A percentile compares a stretch with the other conserved stretches of the same genome.
phyloP scores from a whole-genome alignment of 1,140 invertebrate genomes.

The Neodiprion virginianus region DNA sequence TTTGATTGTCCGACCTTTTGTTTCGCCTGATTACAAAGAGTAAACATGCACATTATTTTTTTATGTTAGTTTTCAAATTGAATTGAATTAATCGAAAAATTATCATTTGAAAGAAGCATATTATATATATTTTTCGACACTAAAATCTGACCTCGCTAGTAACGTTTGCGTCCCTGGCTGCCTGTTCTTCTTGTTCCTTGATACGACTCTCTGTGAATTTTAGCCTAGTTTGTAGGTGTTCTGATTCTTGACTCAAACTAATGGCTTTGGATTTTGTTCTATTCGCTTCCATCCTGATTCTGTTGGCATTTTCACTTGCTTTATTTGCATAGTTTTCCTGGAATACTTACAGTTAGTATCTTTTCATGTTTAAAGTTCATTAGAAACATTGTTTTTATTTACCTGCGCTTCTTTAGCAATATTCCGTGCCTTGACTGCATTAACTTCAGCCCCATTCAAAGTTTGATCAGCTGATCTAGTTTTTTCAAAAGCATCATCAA shows the following conservation, averaged over 20 bases:
- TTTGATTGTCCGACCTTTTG: conserved; percentile 87
- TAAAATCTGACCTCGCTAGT: conserved; percentile 73
- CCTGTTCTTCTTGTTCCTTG: conserved; percentile 74
- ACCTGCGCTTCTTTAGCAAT: conserved; percentile 84
- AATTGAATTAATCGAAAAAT: conserved; percentile 9
- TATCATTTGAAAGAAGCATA: background rate
- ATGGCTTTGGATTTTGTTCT: conserved; percentile 77
- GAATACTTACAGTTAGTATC: conserved; percentile 39
- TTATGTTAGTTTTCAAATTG: conserved; percentile 9
- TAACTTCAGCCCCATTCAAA: conserved; percentile 75
- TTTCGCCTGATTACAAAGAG: conserved; percentile 62
- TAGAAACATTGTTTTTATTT: conserved; percentile 32
- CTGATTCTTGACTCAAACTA: conserved; percentile 78
- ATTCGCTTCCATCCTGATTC: conserved; percentile 78
- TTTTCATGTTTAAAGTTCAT: conserved; percentile 7
- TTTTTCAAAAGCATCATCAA: conserved; percentile 66
- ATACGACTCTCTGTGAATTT: conserved; percentile 75
- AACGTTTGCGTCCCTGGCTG: conserved; percentile 74
- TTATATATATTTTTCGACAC: background rate
- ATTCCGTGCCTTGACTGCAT: conserved; percentile 78
- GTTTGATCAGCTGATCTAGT: conserved; percentile 75
- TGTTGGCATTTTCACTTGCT: conserved; percentile 68
- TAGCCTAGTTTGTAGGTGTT: conserved; percentile 75
- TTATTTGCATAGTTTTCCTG: conserved; percentile 55
- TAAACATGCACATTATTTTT: conserved; percentile 9